These are phyloP conservation scores for Dendroctonus valens DNA, from an alignment of 1,140 invertebrate genomes.

Conservation along the genomic window DNA sequence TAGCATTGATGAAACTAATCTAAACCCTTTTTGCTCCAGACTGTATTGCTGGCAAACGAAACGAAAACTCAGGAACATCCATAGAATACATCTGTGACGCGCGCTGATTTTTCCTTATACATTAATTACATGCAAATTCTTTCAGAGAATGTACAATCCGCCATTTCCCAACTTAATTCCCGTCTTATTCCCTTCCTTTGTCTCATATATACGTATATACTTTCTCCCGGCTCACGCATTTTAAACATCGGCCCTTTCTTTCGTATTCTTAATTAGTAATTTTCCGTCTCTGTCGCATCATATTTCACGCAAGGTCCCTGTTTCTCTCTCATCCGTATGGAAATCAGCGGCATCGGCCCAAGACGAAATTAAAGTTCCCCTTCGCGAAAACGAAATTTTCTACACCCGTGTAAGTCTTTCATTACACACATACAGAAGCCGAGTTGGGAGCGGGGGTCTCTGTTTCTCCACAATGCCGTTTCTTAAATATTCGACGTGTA, in stretches of 20 bases:
- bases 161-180: constrained; percentile 50
- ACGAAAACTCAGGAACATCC: constrained; percentile 34
- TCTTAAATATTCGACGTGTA: constrained; percentile 45
- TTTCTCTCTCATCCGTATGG: constrained; percentile 44
- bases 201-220: constrained; percentile 51
- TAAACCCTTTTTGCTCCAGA: background rate
- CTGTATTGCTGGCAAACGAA: constrained; percentile 11
- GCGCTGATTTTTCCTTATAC: constrained; percentile 50
- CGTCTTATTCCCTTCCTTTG: constrained; percentile 49
- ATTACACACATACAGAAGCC: constrained; percentile 46
- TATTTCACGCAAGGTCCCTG: constrained; percentile 15
- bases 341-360: constrained; percentile 47
- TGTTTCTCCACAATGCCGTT: constrained; percentile 44
- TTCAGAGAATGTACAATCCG: constrained; percentile 49
- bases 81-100: constrained; percentile 39
- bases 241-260: constrained; percentile 51
- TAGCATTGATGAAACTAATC: too few species aligned
- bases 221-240: constrained; percentile 50
- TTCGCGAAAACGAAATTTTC: constrained; percentile 50
- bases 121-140: constrained; percentile 53
- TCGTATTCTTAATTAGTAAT: constrained; percentile 51
- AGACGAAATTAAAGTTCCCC: constrained; percentile 51
- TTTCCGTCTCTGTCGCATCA: constrained; percentile 38
- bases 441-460: constrained; percentile 12
- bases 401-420: constrained; percentile 50